Conservation (phyloP, 1,140 invertebrate species). For the Euura lappo region DNA sequence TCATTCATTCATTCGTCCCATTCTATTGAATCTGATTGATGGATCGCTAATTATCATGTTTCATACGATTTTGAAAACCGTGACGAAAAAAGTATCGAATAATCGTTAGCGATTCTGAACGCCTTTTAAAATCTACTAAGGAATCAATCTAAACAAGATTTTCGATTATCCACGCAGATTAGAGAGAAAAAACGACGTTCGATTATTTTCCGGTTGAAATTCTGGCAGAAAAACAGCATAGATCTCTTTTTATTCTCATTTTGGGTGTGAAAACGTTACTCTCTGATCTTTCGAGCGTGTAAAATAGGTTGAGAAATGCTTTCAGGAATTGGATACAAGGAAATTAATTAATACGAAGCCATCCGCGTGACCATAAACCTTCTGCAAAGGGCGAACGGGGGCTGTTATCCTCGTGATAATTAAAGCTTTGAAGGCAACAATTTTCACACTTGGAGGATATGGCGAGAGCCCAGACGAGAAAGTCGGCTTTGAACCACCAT, state of each 20-base stretch:
- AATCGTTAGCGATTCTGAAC: no score
- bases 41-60: background rate
- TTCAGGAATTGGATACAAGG: background rate
- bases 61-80: background rate
- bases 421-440: constrained; percentile 7
- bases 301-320: background rate
- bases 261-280: background rate
- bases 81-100: no score
- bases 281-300: constrained; percentile 4
- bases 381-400: background rate
- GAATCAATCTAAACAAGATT: no score
- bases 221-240: no score
- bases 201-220: no score
- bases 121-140: no score
- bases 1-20: background rate
- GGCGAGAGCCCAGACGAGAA: no score
- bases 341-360: constrained; percentile 7
- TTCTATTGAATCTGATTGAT: background rate
- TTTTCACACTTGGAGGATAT: background rate
- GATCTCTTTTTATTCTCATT: background rate
- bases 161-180: no score
- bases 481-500: background rate
- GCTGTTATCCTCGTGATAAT: background rate
- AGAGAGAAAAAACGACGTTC: no score
- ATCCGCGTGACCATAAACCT: constrained; percentile 3